phyloP scores from a whole-genome alignment of 2,797 vertebrate genomes.

The Poeciliopsis infans region DNA sequence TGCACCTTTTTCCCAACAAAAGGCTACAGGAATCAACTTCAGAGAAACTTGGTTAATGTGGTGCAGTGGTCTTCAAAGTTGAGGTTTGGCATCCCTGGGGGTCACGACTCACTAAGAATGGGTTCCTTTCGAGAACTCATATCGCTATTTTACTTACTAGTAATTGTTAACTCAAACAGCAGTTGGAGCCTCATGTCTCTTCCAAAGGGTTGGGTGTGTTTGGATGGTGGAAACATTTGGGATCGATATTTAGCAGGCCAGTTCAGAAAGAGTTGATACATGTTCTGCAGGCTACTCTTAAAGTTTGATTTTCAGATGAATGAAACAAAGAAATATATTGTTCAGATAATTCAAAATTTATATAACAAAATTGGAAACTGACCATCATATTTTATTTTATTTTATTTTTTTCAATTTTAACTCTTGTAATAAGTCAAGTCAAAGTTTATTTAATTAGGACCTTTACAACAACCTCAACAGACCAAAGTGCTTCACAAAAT shows the following conservation, averaged over 20 bases:
- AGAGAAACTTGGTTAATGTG: not conserved
- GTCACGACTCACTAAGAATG: not conserved
- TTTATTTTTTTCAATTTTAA: not conserved
- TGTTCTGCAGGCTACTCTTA: not conserved
- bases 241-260: not conserved
- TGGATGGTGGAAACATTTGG: not conserved
- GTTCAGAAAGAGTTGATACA: not conserved
- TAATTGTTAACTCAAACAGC: not conserved
- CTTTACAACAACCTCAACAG: no score
- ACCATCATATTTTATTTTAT: not conserved
- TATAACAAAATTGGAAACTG: not conserved
- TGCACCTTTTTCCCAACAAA: not conserved
- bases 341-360: not conserved
- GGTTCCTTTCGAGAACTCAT: not conserved
- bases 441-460: no score
- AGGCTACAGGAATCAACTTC: not conserved
- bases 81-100: not conserved
- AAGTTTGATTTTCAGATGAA: not conserved
- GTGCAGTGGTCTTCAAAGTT: not conserved
- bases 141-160: not conserved
- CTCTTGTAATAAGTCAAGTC: not conserved
- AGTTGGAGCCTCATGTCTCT: not conserved
- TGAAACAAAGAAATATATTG: not conserved
- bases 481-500: no score
- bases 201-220: not conserved